phyloP scores from a whole-genome alignment of 1,140 invertebrate genomes.

The Goniozus legneri region DNA sequence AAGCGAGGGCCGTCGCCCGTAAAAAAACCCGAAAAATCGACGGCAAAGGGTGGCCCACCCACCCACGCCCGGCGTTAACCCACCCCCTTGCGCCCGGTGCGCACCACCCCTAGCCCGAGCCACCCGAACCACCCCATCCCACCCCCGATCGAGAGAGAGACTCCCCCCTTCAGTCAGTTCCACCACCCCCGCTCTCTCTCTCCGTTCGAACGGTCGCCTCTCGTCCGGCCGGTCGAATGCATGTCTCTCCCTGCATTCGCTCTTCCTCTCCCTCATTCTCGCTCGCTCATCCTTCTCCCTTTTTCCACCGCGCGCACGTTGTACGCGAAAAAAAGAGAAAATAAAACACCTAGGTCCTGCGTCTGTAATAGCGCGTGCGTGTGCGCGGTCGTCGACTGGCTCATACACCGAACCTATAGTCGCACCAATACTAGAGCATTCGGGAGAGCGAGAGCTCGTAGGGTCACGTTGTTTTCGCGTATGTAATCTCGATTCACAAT shows the following conservation, averaged over 20 bases:
- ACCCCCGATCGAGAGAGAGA: too few relatives aligned
- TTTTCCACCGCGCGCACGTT: conserved; percentile 2
- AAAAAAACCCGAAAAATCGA: conserved; percentile 44
- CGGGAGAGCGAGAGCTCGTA: conserved; percentile 5
- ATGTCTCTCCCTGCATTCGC: conserved; percentile 38
- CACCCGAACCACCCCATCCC: conserved; percentile 10
- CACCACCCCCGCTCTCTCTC: not conserved
- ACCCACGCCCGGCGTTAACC: conserved; percentile 13
- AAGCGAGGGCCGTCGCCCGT: conserved; percentile 48
- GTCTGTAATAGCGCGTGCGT: too few relatives aligned
- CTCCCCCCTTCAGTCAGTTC: conserved; percentile 3
- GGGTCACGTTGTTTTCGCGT: conserved; percentile 42
- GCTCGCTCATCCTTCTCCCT: conserved; percentile 25
- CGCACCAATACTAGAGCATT: conserved; percentile 1
- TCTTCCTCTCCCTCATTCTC: conserved; percentile 20
- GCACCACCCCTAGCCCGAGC: conserved; percentile 9
- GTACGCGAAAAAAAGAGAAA: too few relatives aligned
- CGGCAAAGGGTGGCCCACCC: conserved; percentile 38
- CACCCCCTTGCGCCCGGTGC: not conserved
- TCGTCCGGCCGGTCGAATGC: conserved; percentile 31
- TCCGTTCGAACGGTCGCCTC: conserved; percentile 7
- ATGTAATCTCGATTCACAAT: conserved; percentile 52
- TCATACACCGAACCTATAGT: conserved; percentile 11
- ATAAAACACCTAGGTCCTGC: too few relatives aligned
- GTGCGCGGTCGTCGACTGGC: conserved; percentile 17